phyloP scores from a whole-genome alignment of 2,797 vertebrate genomes.

The Alosa sapidissima region DNA sequence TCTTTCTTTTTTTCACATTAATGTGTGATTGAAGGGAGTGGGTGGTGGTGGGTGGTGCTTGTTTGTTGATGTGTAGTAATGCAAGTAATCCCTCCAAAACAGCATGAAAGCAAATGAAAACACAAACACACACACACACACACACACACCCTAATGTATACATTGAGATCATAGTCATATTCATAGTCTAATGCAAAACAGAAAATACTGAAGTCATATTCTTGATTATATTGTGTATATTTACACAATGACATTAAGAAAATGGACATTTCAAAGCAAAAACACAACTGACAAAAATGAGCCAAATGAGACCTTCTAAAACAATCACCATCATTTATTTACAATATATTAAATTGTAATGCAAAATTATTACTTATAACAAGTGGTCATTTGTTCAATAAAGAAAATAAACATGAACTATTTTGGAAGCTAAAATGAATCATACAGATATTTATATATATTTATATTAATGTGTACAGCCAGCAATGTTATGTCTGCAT shows the following conservation, averaged over 20 bases:
- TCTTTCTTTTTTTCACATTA: background rate
- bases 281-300: constrained; percentile 4
- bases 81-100: too few species aligned
- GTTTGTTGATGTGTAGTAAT: background rate
- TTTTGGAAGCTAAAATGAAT: constrained; percentile 71
- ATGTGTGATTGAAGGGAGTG: background rate
- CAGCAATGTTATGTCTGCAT: constrained; percentile 56
- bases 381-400: constrained; percentile 77
- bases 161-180: too few species aligned
- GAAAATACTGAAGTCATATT: too few species aligned
- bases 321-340: constrained; percentile 79
- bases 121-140: too few species aligned
- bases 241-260: constrained; percentile 3
- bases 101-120: background rate
- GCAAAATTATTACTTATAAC: constrained; percentile 73
- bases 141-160: too few species aligned
- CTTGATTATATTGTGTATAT: background rate
- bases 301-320: constrained; percentile 50
- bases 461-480: constrained; percentile 70
- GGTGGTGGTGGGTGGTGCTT: background rate
- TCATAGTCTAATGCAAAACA: too few species aligned
- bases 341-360: constrained; percentile 81
- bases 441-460: constrained; percentile 72
- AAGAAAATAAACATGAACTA: constrained; percentile 74
- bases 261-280: background rate